These are phyloP conservation scores for Caenorhabditis drosophilae DNA, from an alignment of 2,888 invertebrate genomes.

Conservation along the genomic window DNA sequence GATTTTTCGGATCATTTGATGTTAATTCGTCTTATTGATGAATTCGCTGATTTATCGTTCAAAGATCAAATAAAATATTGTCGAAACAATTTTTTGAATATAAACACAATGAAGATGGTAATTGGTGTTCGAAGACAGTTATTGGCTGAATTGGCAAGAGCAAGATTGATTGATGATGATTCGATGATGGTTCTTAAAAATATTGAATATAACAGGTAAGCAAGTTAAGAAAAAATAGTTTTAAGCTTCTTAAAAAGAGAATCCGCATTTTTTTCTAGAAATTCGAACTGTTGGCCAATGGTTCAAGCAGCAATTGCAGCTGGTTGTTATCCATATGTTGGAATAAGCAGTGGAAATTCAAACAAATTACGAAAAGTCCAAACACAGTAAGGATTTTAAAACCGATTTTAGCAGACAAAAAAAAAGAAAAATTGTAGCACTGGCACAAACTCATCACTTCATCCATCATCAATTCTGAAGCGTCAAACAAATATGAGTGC, in stretches of 20 bases:
- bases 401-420: no score
- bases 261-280: no score
- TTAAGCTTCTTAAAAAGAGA: no score
- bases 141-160: slow-evolving; percentile 58
- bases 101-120: slow-evolving; percentile 87
- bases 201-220: no score
- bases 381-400: slow-evolving; percentile 44
- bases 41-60: slow-evolving; percentile 3
- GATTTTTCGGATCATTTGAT: slow-evolving; percentile 89
- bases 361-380: slow-evolving; percentile 59
- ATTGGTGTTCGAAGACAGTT: slow-evolving; percentile 77
- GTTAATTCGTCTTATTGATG: slow-evolving; percentile 74
- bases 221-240: no score
- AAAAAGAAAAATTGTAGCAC: slow-evolving; percentile 37
- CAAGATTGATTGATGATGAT: slow-evolving; percentile 40
- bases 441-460: slow-evolving; percentile 45
- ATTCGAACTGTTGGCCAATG: slow-evolving; percentile 84
- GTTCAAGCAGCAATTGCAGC: slow-evolving; percentile 87
- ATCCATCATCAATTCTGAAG: slow-evolving; percentile 59
- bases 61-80: slow-evolving; percentile 71
- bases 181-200: slow-evolving; percentile 1
- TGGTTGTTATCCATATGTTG: slow-evolving; percentile 88
- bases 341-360: slow-evolving; percentile 73
- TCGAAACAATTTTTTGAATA: slow-evolving; percentile 79
- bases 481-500: slow-evolving; percentile 41